These are phyloP conservation scores for Pocillopora meandrina DNA, from an alignment of 92 coral and sea anemone genomes.

Conservation along the genomic window DNA sequence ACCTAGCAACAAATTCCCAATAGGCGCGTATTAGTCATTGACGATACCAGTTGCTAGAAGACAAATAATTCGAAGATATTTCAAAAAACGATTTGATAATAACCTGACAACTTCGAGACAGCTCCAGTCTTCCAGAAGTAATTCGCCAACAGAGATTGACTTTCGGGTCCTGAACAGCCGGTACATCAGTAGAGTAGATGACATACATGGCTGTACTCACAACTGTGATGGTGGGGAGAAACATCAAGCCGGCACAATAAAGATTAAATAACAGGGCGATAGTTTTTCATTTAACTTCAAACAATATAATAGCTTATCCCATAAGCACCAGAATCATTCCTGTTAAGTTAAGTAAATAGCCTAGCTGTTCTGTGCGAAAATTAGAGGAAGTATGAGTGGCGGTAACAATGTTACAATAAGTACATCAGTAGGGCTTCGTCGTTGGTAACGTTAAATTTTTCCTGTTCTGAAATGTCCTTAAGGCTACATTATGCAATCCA, in stretches of 20 bases:
- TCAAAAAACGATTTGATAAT: not conserved
- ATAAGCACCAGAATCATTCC: too few species aligned
- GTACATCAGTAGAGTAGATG: slow-evolving; percentile 75
- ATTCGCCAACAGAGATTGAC: slow-evolving; percentile 80
- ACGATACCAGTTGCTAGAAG: not conserved
- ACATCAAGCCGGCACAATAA: too few species aligned
- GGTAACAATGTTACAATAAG: too few species aligned
- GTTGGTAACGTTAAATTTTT: too few species aligned
- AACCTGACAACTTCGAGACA: slow-evolving; percentile 44
- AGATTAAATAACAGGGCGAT: too few species aligned
- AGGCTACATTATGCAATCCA: too few species aligned
- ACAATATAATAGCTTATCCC: not conserved
- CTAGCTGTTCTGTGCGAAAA: too few species aligned
- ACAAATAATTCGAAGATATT: not conserved
- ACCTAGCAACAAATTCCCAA: not conserved
- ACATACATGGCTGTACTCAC: slow-evolving; percentile 65
- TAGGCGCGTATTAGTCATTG: not conserved
- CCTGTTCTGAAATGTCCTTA: too few species aligned
- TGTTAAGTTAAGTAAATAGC: too few species aligned
- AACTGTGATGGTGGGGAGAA: slow-evolving; percentile 39
- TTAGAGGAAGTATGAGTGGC: too few species aligned
- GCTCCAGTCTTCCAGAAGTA: slow-evolving; percentile 53
- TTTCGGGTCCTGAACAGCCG: slow-evolving; percentile 67
- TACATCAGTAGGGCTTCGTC: too few species aligned
- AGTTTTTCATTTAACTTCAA: too few species aligned